Conservation (phyloP, 1,140 invertebrate genomes). For the Brachionus plicatilis region DNA sequence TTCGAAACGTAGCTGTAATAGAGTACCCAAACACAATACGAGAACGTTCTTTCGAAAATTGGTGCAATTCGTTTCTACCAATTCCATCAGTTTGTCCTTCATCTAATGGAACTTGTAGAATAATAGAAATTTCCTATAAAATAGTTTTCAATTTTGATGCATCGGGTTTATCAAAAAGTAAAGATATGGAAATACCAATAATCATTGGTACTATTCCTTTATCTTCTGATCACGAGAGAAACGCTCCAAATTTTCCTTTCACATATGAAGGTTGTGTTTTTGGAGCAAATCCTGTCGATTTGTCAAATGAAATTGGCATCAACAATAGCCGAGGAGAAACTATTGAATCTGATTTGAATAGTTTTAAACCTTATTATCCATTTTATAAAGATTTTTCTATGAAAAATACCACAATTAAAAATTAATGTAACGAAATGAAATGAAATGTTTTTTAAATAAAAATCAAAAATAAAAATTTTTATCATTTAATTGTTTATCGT, state of each 20-base stretch:
- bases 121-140: conserved; percentile 10
- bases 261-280: conserved; percentile 2
- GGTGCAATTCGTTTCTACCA: background rate
- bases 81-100: conserved; percentile 21
- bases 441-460: too few relatives aligned
- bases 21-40: background rate
- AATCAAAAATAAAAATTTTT: too few relatives aligned
- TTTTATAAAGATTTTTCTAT: conserved; percentile 37
- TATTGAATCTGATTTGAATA: conserved; percentile 32
- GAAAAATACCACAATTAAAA: background rate
- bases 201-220: conserved; percentile 26
- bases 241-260: background rate
- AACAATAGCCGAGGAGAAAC: background rate
- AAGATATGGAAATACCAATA: conserved; percentile 11
- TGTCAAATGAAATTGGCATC: background rate
- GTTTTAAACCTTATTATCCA: conserved; percentile 17
- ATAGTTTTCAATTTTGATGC: conserved; percentile 35
- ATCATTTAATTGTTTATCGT: too few relatives aligned
- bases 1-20: background rate
- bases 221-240: background rate
- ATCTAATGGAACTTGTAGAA: conserved; percentile 35
- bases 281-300: background rate
- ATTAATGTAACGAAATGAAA: too few relatives aligned
- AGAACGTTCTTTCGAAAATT: background rate
- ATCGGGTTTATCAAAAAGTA: background rate